These are phyloP conservation scores for Drosophila incognita DNA, from an alignment of 2,888 invertebrate species.

Conservation along the genomic window DNA sequence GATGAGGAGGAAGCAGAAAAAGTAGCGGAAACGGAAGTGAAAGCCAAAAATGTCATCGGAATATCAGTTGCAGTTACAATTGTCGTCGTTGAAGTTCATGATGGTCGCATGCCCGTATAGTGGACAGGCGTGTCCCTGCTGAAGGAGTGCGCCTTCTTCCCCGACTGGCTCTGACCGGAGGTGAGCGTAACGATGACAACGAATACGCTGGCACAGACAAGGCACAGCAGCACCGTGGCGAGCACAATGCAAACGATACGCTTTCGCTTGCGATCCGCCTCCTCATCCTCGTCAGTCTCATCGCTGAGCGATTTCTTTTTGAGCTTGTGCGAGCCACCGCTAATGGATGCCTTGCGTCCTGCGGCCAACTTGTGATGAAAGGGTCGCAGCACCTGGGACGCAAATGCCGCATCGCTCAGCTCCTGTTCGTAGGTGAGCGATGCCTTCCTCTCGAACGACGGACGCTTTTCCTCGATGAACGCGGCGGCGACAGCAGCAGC, in stretches of 20 bases:
- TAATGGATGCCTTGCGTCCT: constrained; percentile 81
- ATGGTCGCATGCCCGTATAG: constrained; percentile 84
- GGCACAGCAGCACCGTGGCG: constrained; percentile 89
- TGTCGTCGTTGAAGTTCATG: constrained; percentile 65
- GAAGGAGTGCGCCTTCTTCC: constrained; percentile 89
- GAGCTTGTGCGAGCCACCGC: constrained; percentile 78
- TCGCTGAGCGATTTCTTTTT: constrained; percentile 85
- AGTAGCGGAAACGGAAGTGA: constrained; percentile 57
- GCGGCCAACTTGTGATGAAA: constrained; percentile 83
- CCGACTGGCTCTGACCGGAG: constrained; percentile 88
- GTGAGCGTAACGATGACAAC: constrained; percentile 92
- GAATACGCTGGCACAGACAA: constrained; percentile 90
- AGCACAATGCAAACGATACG: constrained; percentile 90
- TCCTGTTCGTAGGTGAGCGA: constrained; percentile 84
- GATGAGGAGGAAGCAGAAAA: constrained; percentile 10
- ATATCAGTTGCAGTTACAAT: constrained; percentile 10
- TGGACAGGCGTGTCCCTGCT: constrained; percentile 86
- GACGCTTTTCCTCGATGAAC: constrained; percentile 84
- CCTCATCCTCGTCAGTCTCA: constrained; percentile 86
- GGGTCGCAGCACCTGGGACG: constrained; percentile 83
- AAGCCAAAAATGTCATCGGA: constrained; percentile 41
- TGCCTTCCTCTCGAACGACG: constrained; percentile 84
- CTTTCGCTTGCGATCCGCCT: constrained; percentile 89
- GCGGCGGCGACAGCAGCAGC: constrained; percentile 82
- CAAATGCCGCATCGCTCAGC: constrained; percentile 84